Conservation (phyloP, 2,113 vertebrate species). For the Callipepla californica region DNA sequence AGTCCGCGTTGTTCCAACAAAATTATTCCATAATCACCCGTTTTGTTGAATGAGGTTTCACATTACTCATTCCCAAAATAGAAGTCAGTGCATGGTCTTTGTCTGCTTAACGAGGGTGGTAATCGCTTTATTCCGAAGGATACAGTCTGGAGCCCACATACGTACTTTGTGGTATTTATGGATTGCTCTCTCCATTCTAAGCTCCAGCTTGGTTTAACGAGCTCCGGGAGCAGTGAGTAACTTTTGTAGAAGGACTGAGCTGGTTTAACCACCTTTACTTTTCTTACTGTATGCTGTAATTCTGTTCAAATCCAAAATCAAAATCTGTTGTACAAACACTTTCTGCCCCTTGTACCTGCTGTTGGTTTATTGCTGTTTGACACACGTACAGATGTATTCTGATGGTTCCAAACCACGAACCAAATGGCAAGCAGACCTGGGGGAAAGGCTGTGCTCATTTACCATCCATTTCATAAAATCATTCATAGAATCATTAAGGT, state of each 20-base stretch:
- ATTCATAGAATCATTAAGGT: no score
- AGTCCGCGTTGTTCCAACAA: slow-evolving; percentile 23
- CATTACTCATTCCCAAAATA: slow-evolving; percentile 41
- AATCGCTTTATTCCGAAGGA: slow-evolving; percentile 28
- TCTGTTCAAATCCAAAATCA: not conserved
- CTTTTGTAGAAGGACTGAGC: not conserved
- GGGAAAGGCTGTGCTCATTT: not conserved
- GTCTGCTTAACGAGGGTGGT: slow-evolving; percentile 39
- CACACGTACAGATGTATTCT: not conserved
- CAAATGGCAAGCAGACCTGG: not conserved
- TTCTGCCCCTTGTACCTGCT: not conserved
- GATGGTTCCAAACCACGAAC: fast-evolving
- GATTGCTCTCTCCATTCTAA: not conserved
- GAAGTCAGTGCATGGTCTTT: slow-evolving; percentile 42
- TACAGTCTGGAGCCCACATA: not conserved
- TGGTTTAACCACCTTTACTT: not conserved
- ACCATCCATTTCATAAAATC: not conserved
- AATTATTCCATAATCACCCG: slow-evolving; percentile 44
- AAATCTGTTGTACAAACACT: not conserved
- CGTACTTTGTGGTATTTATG: not conserved
- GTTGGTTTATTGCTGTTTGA: not conserved
- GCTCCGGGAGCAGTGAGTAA: not conserved
- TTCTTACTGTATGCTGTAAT: not conserved
- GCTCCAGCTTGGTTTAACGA: not conserved
- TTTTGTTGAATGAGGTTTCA: not conserved